A percentile compares a stretch with the other conserved stretches of the same genome.
phyloP scores from a whole-genome alignment of 2,888 invertebrate species.

The Ichneumoninae sp. region DNA sequence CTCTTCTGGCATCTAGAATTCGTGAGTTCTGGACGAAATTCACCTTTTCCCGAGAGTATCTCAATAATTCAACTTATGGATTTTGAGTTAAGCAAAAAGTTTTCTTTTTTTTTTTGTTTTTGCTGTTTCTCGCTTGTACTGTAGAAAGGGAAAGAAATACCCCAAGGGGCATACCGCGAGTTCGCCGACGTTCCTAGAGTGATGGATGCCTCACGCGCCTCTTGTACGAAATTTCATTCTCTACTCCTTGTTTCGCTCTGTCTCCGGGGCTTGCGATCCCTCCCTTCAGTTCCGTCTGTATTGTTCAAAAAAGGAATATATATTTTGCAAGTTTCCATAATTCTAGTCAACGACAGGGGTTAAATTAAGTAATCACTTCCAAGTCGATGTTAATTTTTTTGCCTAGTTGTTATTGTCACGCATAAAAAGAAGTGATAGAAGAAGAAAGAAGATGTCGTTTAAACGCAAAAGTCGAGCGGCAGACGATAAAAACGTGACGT shows the following conservation, averaged over 20 bases:
- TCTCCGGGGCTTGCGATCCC: conserved; percentile 34
- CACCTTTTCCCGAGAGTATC: conserved; percentile 68
- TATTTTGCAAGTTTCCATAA: conserved; percentile 19
- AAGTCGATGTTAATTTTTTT: neutral
- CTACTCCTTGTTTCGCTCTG: conserved; percentile 50
- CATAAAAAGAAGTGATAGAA: conserved; percentile 32
- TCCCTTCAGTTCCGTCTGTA: conserved; percentile 18
- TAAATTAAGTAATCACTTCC: conserved; percentile 37
- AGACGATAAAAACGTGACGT: conserved; percentile 65
- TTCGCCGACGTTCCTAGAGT: conserved; percentile 72
- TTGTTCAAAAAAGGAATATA: conserved; percentile 23
- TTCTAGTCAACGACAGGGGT: neutral
- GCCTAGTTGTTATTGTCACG: neutral
- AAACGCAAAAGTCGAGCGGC: conserved; percentile 50
- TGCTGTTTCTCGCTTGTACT: conserved; percentile 58
- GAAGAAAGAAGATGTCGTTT: conserved; percentile 24
- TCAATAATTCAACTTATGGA: conserved; percentile 79
- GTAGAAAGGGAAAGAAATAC: conserved; percentile 70
- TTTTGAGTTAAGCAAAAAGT: conserved; percentile 74
- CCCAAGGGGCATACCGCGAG: conserved; percentile 67
- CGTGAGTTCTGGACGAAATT: conserved; percentile 44
- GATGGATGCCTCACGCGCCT: conserved; percentile 74
- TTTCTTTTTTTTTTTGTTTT: conserved; percentile 47
- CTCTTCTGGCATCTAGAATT: conserved; percentile 24
- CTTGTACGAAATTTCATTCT: conserved; percentile 69